phyloP scores from a whole-genome alignment of 2,113 vertebrate species.

The Pseudopodoces humilis region DNA sequence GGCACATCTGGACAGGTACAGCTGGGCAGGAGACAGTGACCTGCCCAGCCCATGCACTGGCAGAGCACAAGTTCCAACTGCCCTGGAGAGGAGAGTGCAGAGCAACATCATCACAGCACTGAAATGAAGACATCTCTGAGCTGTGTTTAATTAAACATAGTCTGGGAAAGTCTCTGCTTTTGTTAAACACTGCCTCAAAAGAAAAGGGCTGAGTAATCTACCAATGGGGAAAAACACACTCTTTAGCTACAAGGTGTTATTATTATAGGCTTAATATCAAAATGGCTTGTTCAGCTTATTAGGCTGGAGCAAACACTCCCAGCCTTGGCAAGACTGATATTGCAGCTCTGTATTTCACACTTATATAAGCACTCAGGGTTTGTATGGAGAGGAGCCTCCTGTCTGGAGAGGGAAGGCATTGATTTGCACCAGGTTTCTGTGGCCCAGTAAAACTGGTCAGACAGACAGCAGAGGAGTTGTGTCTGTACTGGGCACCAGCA shows the following conservation, averaged over 20 bases:
- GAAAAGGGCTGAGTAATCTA: slow-evolving; percentile 47
- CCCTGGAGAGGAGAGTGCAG: background rate
- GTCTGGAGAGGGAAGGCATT: background rate
- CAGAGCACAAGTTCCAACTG: background rate
- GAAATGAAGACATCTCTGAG: background rate
- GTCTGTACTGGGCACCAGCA: background rate
- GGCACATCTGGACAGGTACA: background rate
- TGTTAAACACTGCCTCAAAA: slow-evolving; percentile 35
- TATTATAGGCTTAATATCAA: slow-evolving; percentile 54
- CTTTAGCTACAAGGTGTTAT: slow-evolving; percentile 45
- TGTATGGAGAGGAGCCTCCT: background rate
- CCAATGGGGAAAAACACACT: background rate
- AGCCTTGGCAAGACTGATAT: background rate
- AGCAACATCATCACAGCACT: background rate
- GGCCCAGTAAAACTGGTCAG: background rate
- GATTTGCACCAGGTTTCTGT: background rate
- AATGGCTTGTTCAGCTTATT: background rate
- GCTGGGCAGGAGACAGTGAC: background rate
- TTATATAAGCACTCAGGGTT: background rate
- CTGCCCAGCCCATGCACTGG: background rate
- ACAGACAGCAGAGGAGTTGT: background rate
- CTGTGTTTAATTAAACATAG: slow-evolving; percentile 50
- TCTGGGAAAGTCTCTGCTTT: slow-evolving; percentile 33
- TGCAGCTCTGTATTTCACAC: background rate
- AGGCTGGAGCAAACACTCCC: background rate